A percentile compares a stretch with the other conserved stretches of the same genome.
Evolutionary conservation across 2,797 vertebrate genomes (phyloP).

Genomic region (Coracias cyanogaster): DNA sequence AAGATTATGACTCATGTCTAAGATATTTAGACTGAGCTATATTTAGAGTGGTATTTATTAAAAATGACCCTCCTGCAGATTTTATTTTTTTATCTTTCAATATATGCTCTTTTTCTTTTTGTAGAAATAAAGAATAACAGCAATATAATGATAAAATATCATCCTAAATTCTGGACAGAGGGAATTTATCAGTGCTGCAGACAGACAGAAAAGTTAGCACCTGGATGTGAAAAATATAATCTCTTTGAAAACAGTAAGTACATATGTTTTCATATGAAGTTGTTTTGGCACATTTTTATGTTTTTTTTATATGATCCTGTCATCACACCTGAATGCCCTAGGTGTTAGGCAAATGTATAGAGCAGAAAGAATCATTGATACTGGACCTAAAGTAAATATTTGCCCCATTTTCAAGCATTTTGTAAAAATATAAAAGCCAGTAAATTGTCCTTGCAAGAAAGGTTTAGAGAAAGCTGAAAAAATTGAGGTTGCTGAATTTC

Average conservation of each 20-base stretch:
- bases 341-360: not conserved
- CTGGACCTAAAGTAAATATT: not conserved
- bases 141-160: slow-evolving; percentile 88
- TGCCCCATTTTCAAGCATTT: not conserved
- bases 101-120: not conserved
- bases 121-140: slow-evolving; percentile 91
- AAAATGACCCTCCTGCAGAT: not conserved
- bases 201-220: slow-evolving; percentile 91
- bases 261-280: not conserved
- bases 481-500: not conserved
- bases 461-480: not conserved
- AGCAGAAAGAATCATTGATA: not conserved
- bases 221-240: slow-evolving; percentile 92
- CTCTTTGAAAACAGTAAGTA: slow-evolving; percentile 89
- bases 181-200: slow-evolving; percentile 93
- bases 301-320: not conserved
- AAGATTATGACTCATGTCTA: not conserved
- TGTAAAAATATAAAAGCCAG: not conserved
- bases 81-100: not conserved
- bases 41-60: not conserved
- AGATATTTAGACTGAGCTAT: not conserved
- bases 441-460: not conserved
- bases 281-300: not conserved
- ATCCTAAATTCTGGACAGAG: slow-evolving; percentile 94
- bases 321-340: not conserved